Percentiles rank a stretch among this genome's conserved stretches.
Evolutionary conservation across 2,888 invertebrate species (phyloP).

Genomic region (Philereme transversata): DNA sequence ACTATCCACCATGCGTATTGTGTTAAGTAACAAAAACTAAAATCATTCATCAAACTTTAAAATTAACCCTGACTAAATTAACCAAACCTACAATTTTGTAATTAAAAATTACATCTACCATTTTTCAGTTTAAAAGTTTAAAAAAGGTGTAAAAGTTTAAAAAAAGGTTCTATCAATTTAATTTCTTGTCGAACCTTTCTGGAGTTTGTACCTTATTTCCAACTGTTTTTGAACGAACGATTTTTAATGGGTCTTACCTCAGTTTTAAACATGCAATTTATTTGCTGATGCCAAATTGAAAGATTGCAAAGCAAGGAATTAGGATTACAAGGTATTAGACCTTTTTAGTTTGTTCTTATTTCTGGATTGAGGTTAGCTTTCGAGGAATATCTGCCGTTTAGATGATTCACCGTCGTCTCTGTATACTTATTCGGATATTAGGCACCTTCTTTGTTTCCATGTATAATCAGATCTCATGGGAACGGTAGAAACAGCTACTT

Average conservation of each 20-base stretch:
- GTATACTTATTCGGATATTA: slow-evolving; percentile 14
- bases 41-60: slow-evolving; percentile 23
- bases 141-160: slow-evolving; percentile 31
- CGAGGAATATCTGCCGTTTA: slow-evolving; percentile 15
- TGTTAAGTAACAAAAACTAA: slow-evolving; percentile 8
- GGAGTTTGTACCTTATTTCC: slow-evolving; percentile 3
- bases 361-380: slow-evolving; percentile 9
- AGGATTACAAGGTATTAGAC: slow-evolving; percentile 54
- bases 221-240: too few relatives aligned
- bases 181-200: slow-evolving; percentile 5
- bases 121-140: slow-evolving; percentile 56
- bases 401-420: slow-evolving; percentile 20
- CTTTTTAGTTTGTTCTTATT: slow-evolving; percentile 26
- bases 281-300: slow-evolving; percentile 65
- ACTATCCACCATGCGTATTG: too few relatives aligned
- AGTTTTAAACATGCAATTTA: slow-evolving; percentile 48
- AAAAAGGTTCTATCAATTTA: slow-evolving; percentile 36
- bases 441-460: slow-evolving; percentile 9
- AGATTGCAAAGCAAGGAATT: slow-evolving; percentile 60
- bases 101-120: slow-evolving; percentile 57
- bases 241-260: too few relatives aligned
- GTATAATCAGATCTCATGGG: slow-evolving; percentile 15
- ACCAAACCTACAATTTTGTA: slow-evolving; percentile 44
- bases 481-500: slow-evolving; percentile 21
- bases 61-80: slow-evolving; percentile 27